phyloP scores from a whole-genome alignment of 2,888 invertebrate species.

The Dolichopus griseipennis region DNA sequence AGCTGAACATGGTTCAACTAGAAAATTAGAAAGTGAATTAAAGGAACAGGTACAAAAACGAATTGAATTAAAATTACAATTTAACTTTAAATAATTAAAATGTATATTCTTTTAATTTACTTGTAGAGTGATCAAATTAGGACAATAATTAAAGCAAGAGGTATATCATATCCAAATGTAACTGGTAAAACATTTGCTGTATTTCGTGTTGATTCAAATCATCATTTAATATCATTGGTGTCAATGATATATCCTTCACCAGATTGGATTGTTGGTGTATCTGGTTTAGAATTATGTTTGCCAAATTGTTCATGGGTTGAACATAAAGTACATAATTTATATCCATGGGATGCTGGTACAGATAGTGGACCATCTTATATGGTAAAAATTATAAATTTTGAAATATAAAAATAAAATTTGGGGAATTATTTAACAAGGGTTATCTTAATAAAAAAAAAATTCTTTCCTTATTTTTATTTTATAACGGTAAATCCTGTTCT shows the following conservation, averaged over 20 bases:
- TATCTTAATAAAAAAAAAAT: too few species aligned
- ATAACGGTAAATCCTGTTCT: too few species aligned
- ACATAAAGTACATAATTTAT: conserved; percentile 72
- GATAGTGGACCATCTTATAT: conserved; percentile 86
- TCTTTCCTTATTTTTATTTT: too few species aligned
- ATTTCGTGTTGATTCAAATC: conserved; percentile 82
- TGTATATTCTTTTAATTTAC: conserved; percentile 13
- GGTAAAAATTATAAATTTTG: conserved; percentile 26
- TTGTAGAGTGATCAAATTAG: conserved; percentile 69
- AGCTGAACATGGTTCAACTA: conserved; percentile 91
- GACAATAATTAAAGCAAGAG: conserved; percentile 90
- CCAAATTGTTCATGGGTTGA: conserved; percentile 86
- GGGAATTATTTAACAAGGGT: too few species aligned
- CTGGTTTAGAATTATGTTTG: conserved; percentile 81
- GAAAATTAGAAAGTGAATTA: conserved; percentile 85
- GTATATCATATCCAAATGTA: conserved; percentile 81
- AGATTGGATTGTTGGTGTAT: conserved; percentile 95
- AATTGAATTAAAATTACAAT: not conserved
- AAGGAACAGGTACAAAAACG: conserved; percentile 63
- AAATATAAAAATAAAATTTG: too few species aligned
- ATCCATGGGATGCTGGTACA: conserved; percentile 94
- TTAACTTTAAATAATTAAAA: conserved; percentile 9
- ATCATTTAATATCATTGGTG: conserved; percentile 89
- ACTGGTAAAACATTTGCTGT: conserved; percentile 78
- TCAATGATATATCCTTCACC: conserved; percentile 96